Conservation (phyloP, 2,888 invertebrate genomes). For the Phania funesta region DNA sequence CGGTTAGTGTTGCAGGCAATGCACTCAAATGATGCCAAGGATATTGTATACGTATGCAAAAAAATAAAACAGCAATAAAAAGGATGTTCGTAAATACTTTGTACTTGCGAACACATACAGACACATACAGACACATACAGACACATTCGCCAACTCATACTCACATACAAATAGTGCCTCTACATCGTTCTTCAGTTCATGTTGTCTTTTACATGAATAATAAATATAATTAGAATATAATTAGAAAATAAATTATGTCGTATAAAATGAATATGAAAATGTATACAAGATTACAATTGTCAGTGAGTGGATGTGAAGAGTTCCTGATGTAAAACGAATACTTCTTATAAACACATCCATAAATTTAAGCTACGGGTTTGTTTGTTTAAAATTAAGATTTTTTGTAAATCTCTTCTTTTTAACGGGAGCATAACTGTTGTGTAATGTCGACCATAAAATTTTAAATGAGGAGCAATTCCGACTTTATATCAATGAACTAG, state of each 20-base stretch:
- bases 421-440: no score
- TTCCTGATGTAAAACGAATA: no score
- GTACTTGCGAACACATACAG: not conserved
- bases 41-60: slow-evolving; percentile 58
- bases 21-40: slow-evolving; percentile 68
- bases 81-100: not conserved
- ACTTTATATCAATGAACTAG: no score
- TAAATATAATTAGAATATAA: slow-evolving; percentile 11
- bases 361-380: no score
- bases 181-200: not conserved
- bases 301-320: not conserved
- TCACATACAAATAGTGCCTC: not conserved
- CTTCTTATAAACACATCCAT: no score
- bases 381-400: no score
- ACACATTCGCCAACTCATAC: not conserved
- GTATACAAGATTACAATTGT: not conserved
- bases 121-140: not conserved
- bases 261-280: not conserved
- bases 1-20: slow-evolving; percentile 52
- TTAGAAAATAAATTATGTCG: not conserved
- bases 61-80: not conserved
- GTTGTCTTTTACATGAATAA: not conserved
- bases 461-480: no score
- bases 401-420: no score
- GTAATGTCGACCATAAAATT: no score